These are phyloP conservation scores for Notarius quadriscutis DNA, from an alignment of 2,113 vertebrate genomes.

Conservation along the genomic window DNA sequence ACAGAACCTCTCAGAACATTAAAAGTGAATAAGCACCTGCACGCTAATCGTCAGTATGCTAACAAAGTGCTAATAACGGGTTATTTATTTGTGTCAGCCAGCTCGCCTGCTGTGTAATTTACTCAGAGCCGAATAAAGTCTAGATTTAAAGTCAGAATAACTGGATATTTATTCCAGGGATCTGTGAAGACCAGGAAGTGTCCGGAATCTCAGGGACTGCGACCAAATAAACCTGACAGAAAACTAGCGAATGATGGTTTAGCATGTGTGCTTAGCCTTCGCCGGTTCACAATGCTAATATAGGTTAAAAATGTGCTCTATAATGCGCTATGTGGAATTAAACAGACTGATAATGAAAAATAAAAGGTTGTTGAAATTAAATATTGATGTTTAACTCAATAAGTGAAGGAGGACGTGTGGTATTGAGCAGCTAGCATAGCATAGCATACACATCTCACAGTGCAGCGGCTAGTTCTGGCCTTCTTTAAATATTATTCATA, in stretches of 20 bases:
- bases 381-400: not conserved
- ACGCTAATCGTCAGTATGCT: not conserved
- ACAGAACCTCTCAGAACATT: not conserved
- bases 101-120: not conserved
- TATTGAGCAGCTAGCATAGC: not conserved
- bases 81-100: too few relatives aligned
- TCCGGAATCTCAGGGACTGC: not conserved
- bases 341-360: not conserved
- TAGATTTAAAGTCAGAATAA: not conserved
- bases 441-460: too few relatives aligned
- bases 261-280: not conserved
- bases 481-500: too few relatives aligned
- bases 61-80: not conserved
- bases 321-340: not conserved
- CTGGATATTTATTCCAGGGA: not conserved
- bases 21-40: not conserved
- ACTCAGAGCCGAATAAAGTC: not conserved
- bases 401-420: not conserved
- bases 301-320: not conserved
- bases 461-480: too few relatives aligned
- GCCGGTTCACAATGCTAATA: not conserved
- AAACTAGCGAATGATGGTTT: not conserved
- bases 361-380: not conserved
- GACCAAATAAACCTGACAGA: not conserved
- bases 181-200: not conserved